Evolutionary conservation across 1,140 invertebrate genomes (phyloP), one percentile per base, ranked within the genome.

Genomic region (Hypsibius dujardini): DNA sequence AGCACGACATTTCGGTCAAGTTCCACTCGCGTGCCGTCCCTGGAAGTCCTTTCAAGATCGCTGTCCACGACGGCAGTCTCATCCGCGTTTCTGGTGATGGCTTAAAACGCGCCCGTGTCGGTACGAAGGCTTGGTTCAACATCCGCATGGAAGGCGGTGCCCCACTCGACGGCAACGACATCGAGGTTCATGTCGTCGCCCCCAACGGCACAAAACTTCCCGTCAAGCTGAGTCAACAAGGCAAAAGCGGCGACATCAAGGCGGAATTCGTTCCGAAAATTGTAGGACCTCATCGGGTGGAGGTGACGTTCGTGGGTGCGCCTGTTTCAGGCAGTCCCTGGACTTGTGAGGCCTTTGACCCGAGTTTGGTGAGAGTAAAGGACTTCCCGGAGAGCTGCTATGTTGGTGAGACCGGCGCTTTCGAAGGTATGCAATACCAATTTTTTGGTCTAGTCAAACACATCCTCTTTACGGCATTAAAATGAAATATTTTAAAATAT

Each of bases 261-360:
- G 62, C 12, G 12, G 62, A 67, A 42, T 67, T 15, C 62, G 62
- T 67, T 12, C 62, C 62, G 47, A 72, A 46, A 14, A 71, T 69
- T 74, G 12, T 75, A 86, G 87, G 88, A 46, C 82, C 83, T 1
- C 88, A 90, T 76, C 86, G 85, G 74, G 86, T 90, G 73, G 87
- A 98, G 79, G 92, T 98, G 1, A 82, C 94, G 14, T 93, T 94
- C 79, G 87, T 89, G 73, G 89, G 91, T 0, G 90, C 92, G 77
- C 86, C 89, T 28, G 85, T 98, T 40, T 84, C 87, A n/a, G 93
- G 94, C 40, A 96, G 92, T 74, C 95, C 95, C 28, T 98, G 93
- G 80, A 88, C 86, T 72, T 95, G 94, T 76, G 90, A 97, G 79
- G 89, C 92, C 1, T 95, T 91, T 77, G 93, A 98, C 81, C 85